A percentile compares a stretch with the other conserved stretches of the same genome.
Conservation (phyloP, 1,140 invertebrate species). For the Brachionus calyciflorus region DNA sequence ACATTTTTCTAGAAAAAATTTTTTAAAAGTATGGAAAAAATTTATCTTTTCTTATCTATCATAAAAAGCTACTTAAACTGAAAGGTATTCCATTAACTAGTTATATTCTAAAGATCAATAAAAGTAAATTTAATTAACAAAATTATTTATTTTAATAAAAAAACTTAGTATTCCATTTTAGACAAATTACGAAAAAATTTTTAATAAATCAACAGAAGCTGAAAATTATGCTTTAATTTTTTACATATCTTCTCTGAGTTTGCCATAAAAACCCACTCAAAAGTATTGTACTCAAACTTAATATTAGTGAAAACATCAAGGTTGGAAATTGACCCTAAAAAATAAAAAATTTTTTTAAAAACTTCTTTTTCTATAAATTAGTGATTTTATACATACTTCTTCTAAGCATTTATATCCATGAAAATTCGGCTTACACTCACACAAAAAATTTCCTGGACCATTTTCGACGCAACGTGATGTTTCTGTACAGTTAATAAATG, state of each 20-base stretch:
- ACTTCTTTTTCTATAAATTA: not conserved
- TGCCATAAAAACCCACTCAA: constrained; percentile 3
- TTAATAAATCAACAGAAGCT: no score
- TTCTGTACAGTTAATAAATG: not conserved
- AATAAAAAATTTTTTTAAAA: not conserved
- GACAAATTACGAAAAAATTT: no score
- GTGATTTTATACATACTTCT: not conserved
- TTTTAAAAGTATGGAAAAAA: no score
- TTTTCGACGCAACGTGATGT: constrained; percentile 18
- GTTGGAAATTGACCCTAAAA: constrained; percentile 14
- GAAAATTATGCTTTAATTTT: not conserved
- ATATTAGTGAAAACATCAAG: not conserved
- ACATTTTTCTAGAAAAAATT: no score
- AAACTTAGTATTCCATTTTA: no score
- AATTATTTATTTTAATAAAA: no score
- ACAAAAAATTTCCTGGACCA: constrained; percentile 32
- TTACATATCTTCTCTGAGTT: constrained; percentile 25
- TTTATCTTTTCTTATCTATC: no score
- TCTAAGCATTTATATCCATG: constrained; percentile 41
- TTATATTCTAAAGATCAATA: no score
- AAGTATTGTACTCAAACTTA: not conserved
- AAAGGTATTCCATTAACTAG: no score
- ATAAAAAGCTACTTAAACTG: no score
- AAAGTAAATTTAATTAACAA: no score
- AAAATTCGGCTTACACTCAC: constrained; percentile 20